Evolutionary conservation across 2,797 vertebrate genomes (phyloP).

Genomic region (Ispidina lecontei): DNA sequence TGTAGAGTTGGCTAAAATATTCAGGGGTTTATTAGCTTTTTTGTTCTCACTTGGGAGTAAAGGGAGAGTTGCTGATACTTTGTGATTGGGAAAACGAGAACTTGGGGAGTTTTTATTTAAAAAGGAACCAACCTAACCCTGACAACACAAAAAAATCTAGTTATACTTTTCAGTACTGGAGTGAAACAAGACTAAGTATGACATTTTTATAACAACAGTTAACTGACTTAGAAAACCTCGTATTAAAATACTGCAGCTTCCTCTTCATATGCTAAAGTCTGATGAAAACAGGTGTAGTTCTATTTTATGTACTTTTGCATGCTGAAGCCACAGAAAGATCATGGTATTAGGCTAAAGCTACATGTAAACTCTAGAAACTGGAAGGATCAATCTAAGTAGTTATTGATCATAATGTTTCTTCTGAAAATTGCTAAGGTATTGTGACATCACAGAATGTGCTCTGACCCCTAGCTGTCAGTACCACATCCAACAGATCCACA

Average conservation of each 20-base stretch:
- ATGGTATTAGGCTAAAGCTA: fast-evolving
- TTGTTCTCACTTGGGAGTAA: neutral
- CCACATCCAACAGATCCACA: neutral
- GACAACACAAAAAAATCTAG: neutral
- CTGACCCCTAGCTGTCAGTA: neutral
- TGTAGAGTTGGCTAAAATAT: neutral
- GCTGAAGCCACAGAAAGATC: neutral
- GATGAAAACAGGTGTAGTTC: neutral
- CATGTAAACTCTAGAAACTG: neutral
- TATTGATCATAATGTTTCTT: neutral
- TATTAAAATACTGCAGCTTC: neutral
- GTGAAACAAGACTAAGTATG: neutral
- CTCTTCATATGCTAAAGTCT: neutral
- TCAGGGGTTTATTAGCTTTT: neutral
- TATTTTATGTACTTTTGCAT: neutral
- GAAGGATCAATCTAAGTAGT: neutral
- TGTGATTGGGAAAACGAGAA: neutral
- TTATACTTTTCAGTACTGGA: neutral
- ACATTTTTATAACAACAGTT: neutral
- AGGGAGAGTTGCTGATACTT: neutral
- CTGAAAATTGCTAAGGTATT: neutral
- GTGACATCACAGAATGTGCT: neutral
- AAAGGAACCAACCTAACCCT: neutral
- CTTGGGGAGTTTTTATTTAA: neutral
- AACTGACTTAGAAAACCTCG: neutral